phyloP scores from a whole-genome alignment of 2,113 vertebrate genomes.

The Rana temporaria region DNA sequence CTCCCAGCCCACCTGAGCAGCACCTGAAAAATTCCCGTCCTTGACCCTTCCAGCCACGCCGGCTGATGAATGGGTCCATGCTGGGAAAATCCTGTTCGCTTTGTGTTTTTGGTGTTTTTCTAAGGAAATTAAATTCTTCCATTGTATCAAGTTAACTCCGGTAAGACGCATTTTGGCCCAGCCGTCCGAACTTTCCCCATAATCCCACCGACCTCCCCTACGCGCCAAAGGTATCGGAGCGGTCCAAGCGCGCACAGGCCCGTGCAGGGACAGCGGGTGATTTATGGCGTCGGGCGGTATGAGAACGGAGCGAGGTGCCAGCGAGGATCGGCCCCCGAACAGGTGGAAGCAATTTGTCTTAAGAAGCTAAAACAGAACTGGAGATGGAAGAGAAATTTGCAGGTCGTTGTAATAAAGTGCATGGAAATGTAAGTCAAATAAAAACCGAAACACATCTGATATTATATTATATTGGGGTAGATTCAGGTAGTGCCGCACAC shows the following conservation, averaged over 20 bases:
- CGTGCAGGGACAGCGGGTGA: not conserved
- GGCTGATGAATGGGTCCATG: not conserved
- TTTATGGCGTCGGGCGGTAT: constrained; percentile 15
- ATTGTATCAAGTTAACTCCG: constrained; percentile 23
- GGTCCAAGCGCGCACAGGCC: not conserved
- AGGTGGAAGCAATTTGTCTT: constrained; percentile 40
- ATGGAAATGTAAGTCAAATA: too few species aligned
- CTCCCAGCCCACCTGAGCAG: too few species aligned
- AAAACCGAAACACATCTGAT: too few species aligned
- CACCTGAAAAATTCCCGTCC: too few species aligned
- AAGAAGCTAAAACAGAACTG: too few species aligned
- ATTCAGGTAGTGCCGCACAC: too few species aligned
- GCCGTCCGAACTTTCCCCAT: not conserved
- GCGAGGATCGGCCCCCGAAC: constrained; percentile 3
- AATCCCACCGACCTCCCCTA: constrained; percentile 29
- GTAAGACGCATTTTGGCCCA: not conserved
- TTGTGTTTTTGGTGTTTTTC: constrained; percentile 17
- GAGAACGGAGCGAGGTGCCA: not conserved
- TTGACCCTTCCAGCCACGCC: not conserved
- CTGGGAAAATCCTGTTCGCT: too few species aligned
- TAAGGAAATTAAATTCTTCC: constrained; percentile 42
- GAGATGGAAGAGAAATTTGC: too few species aligned
- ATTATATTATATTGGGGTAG: too few species aligned
- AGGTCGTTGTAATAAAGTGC: too few species aligned
- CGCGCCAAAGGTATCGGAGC: too few species aligned